Evolutionary conservation across 1,140 invertebrate genomes (phyloP).

Genomic region (Tribolium castaneum): DNA sequence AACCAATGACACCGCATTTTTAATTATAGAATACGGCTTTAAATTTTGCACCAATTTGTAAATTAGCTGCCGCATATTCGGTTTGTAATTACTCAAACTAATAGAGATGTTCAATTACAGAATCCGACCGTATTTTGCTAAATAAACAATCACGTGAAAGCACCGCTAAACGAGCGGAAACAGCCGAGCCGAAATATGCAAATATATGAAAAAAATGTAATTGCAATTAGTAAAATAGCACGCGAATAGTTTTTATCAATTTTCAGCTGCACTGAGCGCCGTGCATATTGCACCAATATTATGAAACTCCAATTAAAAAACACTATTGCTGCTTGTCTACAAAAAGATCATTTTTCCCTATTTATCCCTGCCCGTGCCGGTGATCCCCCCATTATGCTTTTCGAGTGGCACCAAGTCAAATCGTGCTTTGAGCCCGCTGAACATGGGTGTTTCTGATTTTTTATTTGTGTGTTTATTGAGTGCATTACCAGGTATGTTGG

Average conservation of each 20-base stretch:
- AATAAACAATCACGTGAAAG: background rate
- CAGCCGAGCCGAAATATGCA: background rate
- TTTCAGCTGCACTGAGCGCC: background rate
- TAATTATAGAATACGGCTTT: background rate
- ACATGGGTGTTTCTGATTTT: slow-evolving; percentile 57
- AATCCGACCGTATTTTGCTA: background rate
- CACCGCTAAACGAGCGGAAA: background rate
- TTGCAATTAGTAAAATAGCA: background rate
- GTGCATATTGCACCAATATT: background rate
- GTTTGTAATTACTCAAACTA: background rate
- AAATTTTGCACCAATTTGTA: background rate
- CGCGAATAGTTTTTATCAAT: background rate
- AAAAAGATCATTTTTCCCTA: slow-evolving; percentile 19
- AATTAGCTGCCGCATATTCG: background rate
- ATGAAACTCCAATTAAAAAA: slow-evolving; percentile 20
- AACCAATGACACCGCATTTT: background rate
- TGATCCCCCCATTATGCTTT: background rate
- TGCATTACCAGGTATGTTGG: slow-evolving; percentile 57
- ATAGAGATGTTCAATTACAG: background rate
- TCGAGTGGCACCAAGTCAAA: slow-evolving; percentile 1
- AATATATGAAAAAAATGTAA: background rate
- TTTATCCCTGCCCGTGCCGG: background rate
- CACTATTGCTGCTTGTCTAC: background rate
- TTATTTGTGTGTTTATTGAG: slow-evolving; percentile 58
- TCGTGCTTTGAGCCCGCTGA: slow-evolving; percentile 36